Percentiles rank a stretch among this genome's conserved stretches.
phyloP scores from a whole-genome alignment of 2,113 vertebrate species.

The Glaucomys volans region DNA sequence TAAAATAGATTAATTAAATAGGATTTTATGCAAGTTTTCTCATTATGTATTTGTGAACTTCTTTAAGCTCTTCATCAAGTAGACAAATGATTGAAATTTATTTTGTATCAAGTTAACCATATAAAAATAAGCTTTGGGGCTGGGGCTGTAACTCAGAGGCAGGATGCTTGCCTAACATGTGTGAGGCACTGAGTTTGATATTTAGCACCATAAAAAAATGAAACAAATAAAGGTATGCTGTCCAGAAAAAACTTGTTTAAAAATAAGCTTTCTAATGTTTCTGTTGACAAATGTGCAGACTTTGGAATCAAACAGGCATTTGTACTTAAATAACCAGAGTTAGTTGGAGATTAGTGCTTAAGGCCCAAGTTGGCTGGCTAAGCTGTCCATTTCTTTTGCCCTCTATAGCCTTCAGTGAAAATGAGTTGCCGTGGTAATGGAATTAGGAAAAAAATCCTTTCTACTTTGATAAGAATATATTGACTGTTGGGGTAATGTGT shows the following conservation, averaged over 20 bases:
- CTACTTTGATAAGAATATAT: background rate
- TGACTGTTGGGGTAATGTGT: background rate
- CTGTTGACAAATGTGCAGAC: background rate
- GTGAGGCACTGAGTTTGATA: no score
- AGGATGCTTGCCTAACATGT: no score
- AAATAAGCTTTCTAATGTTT: background rate
- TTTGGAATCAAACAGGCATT: background rate
- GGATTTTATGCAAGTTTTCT: background rate
- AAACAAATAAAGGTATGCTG: no score
- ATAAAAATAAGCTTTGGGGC: background rate
- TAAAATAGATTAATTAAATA: background rate
- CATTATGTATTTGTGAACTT: background rate
- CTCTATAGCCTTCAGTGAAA: background rate
- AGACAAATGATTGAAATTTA: background rate
- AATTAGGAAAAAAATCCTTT: background rate
- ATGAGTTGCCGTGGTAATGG: background rate
- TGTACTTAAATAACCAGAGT: background rate
- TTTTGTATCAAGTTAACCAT: background rate
- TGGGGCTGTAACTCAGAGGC: no score
- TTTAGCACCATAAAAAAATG: no score
- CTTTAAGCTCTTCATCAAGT: background rate
- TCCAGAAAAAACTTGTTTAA: no score
- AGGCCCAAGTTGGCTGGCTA: background rate
- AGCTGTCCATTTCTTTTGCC: background rate
- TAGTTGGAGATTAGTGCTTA: background rate